Evolutionary conservation across 2,113 vertebrate species (phyloP), one percentile per base, ranked within the genome.

Genomic region (Cranoglanis bouderius): DNA sequence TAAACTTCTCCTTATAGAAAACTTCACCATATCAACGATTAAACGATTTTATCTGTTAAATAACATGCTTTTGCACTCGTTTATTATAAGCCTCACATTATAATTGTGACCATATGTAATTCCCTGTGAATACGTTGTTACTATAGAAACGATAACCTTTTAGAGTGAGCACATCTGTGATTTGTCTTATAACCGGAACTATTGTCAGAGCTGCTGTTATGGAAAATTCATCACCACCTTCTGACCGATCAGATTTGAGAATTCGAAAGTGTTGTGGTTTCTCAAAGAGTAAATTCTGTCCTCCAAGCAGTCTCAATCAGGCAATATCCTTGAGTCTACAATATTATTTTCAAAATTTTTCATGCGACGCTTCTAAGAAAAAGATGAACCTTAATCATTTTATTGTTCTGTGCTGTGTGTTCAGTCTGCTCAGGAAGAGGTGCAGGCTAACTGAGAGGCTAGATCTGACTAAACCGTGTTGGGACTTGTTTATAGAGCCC

Each of bases 401-500:
- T 61, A 26, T 43, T 61, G 10, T 29, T 82, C 24, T 83, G 18
- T 82, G 81, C 53, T 32, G 63, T 72, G 65, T 72, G 14, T 63
- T 87, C 74, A 35, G 75, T 80, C 53, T 32, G 75, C 77, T 87
- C 46, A 78, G 83, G 35, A 65, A 72, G 65, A 59, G n/a, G 38
- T 65, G 72, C 19, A 35, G 65, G 78, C 61, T 38, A 67, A 65
- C 26, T 40, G 78, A 51, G n/a, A 85, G 83, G 6, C 26, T 84
- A 10, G 67, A 88, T 84, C 46, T 40, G 83, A 43, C 84, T 85
- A 65, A 65, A 77, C 78, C 77, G 9, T 87, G 86, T 84, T 80
- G 57, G 61, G 90, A 80, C 61, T 82, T 85, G 88, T 88, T 88
- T 81, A 85, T 65, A 67, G 75, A 46, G 85, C 40, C 80, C 81